A percentile compares a stretch with the other conserved stretches of the same genome.
Conservation (phyloP, 2,797 vertebrate species). For the Zalophus californianus region DNA sequence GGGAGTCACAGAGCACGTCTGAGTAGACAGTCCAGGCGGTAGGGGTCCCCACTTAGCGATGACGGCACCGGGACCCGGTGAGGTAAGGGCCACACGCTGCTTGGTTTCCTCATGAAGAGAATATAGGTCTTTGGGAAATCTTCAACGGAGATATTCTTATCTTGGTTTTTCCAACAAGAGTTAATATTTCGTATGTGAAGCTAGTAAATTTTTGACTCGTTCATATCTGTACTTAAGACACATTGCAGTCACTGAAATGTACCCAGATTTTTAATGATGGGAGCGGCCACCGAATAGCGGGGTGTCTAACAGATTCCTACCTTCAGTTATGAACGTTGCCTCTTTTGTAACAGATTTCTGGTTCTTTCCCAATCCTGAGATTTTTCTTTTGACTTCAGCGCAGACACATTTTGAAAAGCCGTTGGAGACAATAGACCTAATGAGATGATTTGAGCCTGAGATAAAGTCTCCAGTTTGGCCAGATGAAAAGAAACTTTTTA, state of each 20-base stretch:
- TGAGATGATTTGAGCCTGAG: not conserved
- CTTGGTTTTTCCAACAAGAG: not conserved
- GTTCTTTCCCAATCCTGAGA: not conserved
- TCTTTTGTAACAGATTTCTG: not conserved
- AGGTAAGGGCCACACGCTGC: not conserved
- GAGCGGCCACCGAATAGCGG: not conserved
- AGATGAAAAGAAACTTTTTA: not conserved
- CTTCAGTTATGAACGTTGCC: not conserved
- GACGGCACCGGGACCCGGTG: not conserved
- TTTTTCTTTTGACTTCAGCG: slow-evolving; percentile 29
- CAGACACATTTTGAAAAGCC: not conserved
- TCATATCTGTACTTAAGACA: not conserved
- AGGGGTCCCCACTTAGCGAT: not conserved
- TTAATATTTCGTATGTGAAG: not conserved
- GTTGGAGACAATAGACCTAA: not conserved
- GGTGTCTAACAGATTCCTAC: not conserved
- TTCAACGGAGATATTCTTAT: not conserved
- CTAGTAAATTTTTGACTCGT: not conserved
- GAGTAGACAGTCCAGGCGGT: not conserved
- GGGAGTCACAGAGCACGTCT: not conserved
- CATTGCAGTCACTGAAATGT: not conserved
- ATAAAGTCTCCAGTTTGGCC: not conserved
- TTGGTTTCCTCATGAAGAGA: not conserved
- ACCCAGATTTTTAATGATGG: not conserved
- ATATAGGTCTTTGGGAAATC: not conserved